Base-by-base conservation (phyloP, 2,797 vertebrate species). In the Prunella strophiata region DNA sequence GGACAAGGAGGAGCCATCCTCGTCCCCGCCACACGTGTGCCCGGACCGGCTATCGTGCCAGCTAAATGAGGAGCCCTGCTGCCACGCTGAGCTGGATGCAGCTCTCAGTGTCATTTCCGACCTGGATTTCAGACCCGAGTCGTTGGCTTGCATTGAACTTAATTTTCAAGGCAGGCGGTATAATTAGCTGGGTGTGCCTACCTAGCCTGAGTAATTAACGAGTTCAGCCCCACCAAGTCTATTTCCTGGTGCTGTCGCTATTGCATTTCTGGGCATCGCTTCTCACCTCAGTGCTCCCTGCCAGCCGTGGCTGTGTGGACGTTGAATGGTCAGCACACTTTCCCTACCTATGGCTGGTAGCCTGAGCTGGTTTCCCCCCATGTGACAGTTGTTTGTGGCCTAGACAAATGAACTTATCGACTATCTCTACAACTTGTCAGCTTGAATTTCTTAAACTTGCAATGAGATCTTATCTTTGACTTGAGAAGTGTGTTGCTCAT, bases 1-100 rank as follows among this genome's bases (percentile, higher is more conserved):
- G 11, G 23, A 0, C 38, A 3, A 1, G 58, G n/a, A 10, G 58
- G 7, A 7, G 3, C 5, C 30, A 0, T 16, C 38, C 55, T 43
- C 34, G 9, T 14, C 20, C 45, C 23, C 9, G 21, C 10, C 1
- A 6, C 30, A 4, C 17, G 1, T 2, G 12, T 29, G 66, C 13
- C 23, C 9, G 5, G 43, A 10, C 3, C 13, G 16, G 9, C 23
- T 17, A 3, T 4, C 21, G 66, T 12, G 15, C 26, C 9, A 2
- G 26, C 20, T 42, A 25, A n/a, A 36, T 26, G 14, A 20, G 19
- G 34, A 26, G 19, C 20, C 21, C 16, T 8, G 57, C 10, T 59
- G 72, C 29, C 18, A 2, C 10, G 3, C 36, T 38, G 17, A 26
- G 30, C 1, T 58, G 34, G 27, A 13, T 32, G 25, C 18, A 16